Base-by-base conservation (phyloP, 2,888 invertebrate species). In the Synergus laeviventris region DNA sequence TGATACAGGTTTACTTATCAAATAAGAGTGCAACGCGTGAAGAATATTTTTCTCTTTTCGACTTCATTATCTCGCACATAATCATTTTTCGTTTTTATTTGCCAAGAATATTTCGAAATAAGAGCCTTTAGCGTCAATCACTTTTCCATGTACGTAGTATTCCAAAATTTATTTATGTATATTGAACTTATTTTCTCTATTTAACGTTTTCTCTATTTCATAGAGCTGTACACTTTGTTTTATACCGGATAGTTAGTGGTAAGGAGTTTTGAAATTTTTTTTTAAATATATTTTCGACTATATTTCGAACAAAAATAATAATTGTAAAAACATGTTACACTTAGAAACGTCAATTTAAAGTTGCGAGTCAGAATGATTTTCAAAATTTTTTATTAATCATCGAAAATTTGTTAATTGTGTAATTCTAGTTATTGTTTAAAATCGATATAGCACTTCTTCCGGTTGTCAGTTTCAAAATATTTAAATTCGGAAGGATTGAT, bases 1-100 rank as follows among this genome's bases (percentile, higher is more conserved):
- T 70, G 70, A 70, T 70, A 70, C 24, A 49, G 49, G 45, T 70
- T 70, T 70, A 70, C 70, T 70, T 70, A 70, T 70, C 16, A 16
- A 31, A 70, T 16, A 45, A 31, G n/a, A 70, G 21, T 16, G 42
- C 21, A 42, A 66, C 31, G 21, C 21, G 12, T 45, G 66, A 9
- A 49, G 31, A 31, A 70, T 14, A 42, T 66, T 24, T 45, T 49
- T 70, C n/a, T 70, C 45, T 70, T 31, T 49, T 31, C 21, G 31
- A 70, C 5, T 70, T 31, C 42, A 49, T 70, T 16, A 31, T 70
- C 45, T 49, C 45, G 49, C 9, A 49, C 70, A n/a, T 31, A 70
- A 66, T 49, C 31, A 70, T 70, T 70, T 31, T 49, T 70, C n/a
- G 31, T 31, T 66, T 14, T 42, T 42, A 8, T 39, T 42, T 18